These are phyloP conservation scores for Isaurus tuberculatus DNA, from an alignment of 92 coral and sea anemone genomes.

Conservation along the genomic window DNA sequence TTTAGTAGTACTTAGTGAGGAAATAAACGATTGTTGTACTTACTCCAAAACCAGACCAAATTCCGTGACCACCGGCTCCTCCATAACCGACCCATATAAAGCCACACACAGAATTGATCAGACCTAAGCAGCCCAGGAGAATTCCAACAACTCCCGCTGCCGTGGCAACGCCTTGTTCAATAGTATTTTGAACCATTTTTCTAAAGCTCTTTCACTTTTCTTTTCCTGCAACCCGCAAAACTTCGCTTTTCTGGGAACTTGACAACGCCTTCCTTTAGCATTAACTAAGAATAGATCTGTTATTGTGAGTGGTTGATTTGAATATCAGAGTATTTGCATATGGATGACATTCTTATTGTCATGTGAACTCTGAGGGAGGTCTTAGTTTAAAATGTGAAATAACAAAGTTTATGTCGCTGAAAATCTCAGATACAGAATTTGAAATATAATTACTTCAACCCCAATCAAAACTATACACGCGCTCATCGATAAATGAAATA, in stretches of 20 bases:
- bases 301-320: background rate
- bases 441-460: too few species aligned
- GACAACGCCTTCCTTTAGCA: background rate
- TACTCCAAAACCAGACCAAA: constrained; percentile 61
- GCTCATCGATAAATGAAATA: too few species aligned
- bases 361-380: background rate
- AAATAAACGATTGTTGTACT: constrained; percentile 11
- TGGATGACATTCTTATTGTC: background rate
- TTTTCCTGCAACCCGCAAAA: background rate
- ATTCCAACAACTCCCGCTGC: constrained; percentile 50
- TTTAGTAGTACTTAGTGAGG: too few species aligned
- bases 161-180: constrained; percentile 36
- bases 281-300: background rate
- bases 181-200: constrained; percentile 40
- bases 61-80: constrained; percentile 50
- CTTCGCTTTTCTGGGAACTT: background rate
- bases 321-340: background rate
- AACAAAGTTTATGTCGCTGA: background rate
- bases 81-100: constrained; percentile 58
- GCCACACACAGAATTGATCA: constrained; percentile 41
- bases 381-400: background rate
- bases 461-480: too few species aligned
- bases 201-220: background rate
- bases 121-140: constrained; percentile 32
- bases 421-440: background rate